Evolutionary conservation across 2,113 vertebrate genomes (phyloP), one percentile per base, ranked within the genome.

Genomic region (Ophthalmolycus amberensis): DNA sequence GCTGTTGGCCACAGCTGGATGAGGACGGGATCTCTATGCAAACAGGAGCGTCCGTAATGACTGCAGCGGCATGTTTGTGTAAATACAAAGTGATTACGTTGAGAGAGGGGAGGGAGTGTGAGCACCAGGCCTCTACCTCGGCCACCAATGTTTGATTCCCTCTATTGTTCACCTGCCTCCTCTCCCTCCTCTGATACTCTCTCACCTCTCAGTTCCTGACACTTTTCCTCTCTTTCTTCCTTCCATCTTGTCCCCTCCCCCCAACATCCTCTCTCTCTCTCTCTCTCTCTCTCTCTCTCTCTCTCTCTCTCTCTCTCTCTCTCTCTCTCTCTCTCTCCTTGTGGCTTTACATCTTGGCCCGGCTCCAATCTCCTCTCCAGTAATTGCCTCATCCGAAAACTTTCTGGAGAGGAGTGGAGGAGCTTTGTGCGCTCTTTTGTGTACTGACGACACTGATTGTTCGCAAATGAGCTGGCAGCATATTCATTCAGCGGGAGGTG

Each of bases 381-480:
- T 93, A 91, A 93, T 91, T 93, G 89, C 91, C 81, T 89, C 84
- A 67, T 88, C 84, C 81, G 77, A 82, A 84, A 89, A 90, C 74
- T 77, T 85, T 89, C 74, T 82, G 80, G 77, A 79, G 72, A 91
- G 75, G 80, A 86, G 79, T 83, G 40, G 78, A 91, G 82, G 78
- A 62, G 85, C 86, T 85, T 84, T 77, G 84, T 81, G 84, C 65
- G 74, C 88, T 92, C 90, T 77, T 85, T 88, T 88, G 85, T 91
- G 82, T 88, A 87, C 85, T 66, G 90, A 92, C 86, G 69, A 86
- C 83, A 85, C 85, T 71, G 89, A 92, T 90, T 91, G 77, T 93
- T 92, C 86, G 69, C 87, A 92, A 92, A 93, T 92, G 91, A 91
- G 87, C 60, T 85, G 52, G 77, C 78, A 76, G 80, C 66, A 76